Base-by-base conservation (phyloP, 1,140 invertebrate species). In the Drosophila tsacasi region DNA sequence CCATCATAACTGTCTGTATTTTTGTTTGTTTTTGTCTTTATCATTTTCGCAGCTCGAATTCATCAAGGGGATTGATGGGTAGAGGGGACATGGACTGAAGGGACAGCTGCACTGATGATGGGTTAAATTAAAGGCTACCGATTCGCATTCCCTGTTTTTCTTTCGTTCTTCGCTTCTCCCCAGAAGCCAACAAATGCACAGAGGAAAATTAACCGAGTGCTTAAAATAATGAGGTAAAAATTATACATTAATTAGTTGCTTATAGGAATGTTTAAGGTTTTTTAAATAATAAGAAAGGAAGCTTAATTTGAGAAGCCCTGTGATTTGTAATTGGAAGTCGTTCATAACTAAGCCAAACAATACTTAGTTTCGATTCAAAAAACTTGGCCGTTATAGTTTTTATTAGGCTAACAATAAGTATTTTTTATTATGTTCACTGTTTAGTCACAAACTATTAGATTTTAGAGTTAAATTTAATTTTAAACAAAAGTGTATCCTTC, bases 21-120 rank as follows among this genome's bases (percentile, higher is more conserved):
- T 58, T 35, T 67, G 46, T 54, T 86, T 63, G 55, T 76, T 49
- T 82, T 82, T 75, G 30, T 63, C 47, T 63, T 74, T 66, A 49
- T 78, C 74, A 79, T 72, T 66, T 85, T 85, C 35, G 76, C 67
- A 77, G 76, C 71, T 79, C 84, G 59, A 83, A 77, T 77, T 68
- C 60, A 83, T 79, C 49, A 57, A 25, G 32, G 47, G 37, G 7
- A 44, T 5, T 12, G 9, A 3, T 21, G 19, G 35, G 27, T 17
- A 5, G 17, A 8, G 62, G 55, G 60, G 69, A n/a, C n/a, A n/a
- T n/a, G n/a, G n/a, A n/a, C n/a, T n/a, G 17, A 8, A 59, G 55
- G 60, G 69, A 73, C 83, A 87, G 83, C 83, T 86, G 79, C 79
- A 72, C 32, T 64, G 47, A 58, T 59, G 78, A 68, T 75, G 69